phyloP scores from a whole-genome alignment of 2,888 invertebrate genomes.

The Shargacucullia verbasci region DNA sequence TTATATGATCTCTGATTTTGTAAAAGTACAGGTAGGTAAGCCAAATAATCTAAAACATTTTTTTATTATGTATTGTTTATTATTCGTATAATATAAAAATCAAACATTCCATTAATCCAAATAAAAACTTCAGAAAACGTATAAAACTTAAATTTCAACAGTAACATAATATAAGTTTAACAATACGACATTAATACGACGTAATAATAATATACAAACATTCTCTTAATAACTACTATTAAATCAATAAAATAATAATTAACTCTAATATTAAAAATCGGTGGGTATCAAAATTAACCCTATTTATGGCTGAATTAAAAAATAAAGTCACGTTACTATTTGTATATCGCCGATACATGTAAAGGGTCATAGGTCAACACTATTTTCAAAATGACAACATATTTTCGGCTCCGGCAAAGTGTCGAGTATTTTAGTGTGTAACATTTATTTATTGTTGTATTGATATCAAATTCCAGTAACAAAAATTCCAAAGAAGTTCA shows the following conservation, averaged over 20 bases:
- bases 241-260: conserved; percentile 26
- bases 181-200: conserved; percentile 42
- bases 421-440: too few species aligned
- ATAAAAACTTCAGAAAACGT: conserved; percentile 59
- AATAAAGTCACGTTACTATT: not conserved
- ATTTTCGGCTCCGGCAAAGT: not conserved
- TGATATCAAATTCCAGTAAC: too few species aligned
- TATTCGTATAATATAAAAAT: conserved; percentile 56
- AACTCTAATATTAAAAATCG: conserved; percentile 22
- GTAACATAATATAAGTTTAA: conserved; percentile 59
- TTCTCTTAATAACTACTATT: conserved; percentile 38
- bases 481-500: too few species aligned
- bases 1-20: too few species aligned
- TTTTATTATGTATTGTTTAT: conserved; percentile 50
- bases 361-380: not conserved
- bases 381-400: too few species aligned
- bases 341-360: conserved; percentile 1
- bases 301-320: not conserved
- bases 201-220: conserved; percentile 50
- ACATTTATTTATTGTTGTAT: too few species aligned
- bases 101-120: conserved; percentile 53
- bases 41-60: not conserved
- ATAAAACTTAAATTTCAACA: conserved; percentile 68
- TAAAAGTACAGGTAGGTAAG: not conserved
- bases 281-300: conserved; percentile 34